A percentile compares a stretch with the other conserved stretches of the same genome.
These are phyloP conservation scores for Aleiodes leptofemur DNA, from an alignment of 2,888 invertebrate genomes.

Conservation along the genomic window DNA sequence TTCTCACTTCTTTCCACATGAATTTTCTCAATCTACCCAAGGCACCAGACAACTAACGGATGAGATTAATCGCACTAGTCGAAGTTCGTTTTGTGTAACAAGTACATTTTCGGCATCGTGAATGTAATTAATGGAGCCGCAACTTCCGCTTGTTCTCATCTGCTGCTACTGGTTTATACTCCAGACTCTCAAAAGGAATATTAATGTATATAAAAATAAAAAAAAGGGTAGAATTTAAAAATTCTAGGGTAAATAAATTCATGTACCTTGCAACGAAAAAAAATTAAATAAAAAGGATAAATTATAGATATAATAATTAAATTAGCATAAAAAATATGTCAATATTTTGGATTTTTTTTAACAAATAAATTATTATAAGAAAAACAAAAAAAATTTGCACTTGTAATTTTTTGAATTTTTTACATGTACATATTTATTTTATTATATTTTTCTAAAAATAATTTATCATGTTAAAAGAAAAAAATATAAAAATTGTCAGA, in stretches of 20 bases:
- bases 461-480: no score
- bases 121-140: slow-evolving; percentile 42
- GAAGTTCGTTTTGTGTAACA: slow-evolving; percentile 55
- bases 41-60: slow-evolving; percentile 42
- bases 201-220: slow-evolving; percentile 15
- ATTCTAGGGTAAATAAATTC: slow-evolving; percentile 22
- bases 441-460: no score
- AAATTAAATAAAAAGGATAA: background rate
- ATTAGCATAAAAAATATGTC: no score
- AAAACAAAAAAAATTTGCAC: no score
- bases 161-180: slow-evolving; percentile 12
- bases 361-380: no score
- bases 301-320: no score
- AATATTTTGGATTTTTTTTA: no score
- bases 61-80: slow-evolving; percentile 54
- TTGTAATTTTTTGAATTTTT: no score
- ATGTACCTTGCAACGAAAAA: slow-evolving; percentile 20
- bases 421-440: no score
- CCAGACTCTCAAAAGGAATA: slow-evolving; percentile 27
- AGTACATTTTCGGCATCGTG: slow-evolving; percentile 48
- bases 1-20: slow-evolving; percentile 47
- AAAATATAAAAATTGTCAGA: no score
- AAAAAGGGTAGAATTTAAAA: slow-evolving; percentile 30
- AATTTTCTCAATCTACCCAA: slow-evolving; percentile 45
- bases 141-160: slow-evolving; percentile 34